phyloP scores from a whole-genome alignment of 2,888 invertebrate species.

The Chalcosyrphus nemorum region DNA sequence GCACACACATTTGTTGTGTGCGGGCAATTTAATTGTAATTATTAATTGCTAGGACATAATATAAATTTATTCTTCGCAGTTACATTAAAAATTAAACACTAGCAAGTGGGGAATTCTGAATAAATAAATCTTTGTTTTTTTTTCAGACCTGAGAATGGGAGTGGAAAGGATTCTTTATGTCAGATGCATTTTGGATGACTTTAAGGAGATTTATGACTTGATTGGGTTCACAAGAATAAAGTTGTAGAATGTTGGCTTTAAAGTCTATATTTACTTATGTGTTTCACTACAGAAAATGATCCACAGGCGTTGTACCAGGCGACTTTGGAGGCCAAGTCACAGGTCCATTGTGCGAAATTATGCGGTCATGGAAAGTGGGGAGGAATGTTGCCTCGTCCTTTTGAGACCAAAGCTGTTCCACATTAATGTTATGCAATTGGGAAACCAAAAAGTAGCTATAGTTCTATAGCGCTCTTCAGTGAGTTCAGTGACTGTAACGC shows the following conservation, averaged over 20 bases:
- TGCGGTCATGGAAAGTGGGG: too few species aligned
- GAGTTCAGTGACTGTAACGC: too few species aligned
- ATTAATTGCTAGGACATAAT: conserved; percentile 68
- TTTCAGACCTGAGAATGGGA: not conserved
- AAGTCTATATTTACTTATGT: not conserved
- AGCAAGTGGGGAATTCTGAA: conserved; percentile 22
- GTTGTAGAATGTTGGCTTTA: too few species aligned
- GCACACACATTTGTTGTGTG: conserved; percentile 8
- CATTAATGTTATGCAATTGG: too few species aligned
- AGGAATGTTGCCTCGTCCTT: too few species aligned
- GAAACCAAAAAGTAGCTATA: too few species aligned
- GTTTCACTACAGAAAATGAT: too few species aligned
- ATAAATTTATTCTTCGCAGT: conserved; percentile 52
- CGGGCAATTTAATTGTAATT: conserved; percentile 69
- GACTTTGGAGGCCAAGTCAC: too few species aligned
- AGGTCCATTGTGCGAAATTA: too few species aligned
- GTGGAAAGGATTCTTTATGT: not conserved
- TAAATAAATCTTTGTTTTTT: conserved; percentile 32
- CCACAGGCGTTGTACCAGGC: too few species aligned
- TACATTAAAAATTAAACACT: conserved; percentile 65
- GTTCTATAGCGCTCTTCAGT: too few species aligned
- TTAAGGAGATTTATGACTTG: conserved; percentile 30
- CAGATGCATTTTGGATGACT: conserved; percentile 12
- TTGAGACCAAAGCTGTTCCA: too few species aligned
- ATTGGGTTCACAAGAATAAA: not conserved